A percentile compares a stretch with the other conserved stretches of the same genome.
phyloP scores from a whole-genome alignment of 2,888 invertebrate genomes.

The Epicampocera succincta region DNA sequence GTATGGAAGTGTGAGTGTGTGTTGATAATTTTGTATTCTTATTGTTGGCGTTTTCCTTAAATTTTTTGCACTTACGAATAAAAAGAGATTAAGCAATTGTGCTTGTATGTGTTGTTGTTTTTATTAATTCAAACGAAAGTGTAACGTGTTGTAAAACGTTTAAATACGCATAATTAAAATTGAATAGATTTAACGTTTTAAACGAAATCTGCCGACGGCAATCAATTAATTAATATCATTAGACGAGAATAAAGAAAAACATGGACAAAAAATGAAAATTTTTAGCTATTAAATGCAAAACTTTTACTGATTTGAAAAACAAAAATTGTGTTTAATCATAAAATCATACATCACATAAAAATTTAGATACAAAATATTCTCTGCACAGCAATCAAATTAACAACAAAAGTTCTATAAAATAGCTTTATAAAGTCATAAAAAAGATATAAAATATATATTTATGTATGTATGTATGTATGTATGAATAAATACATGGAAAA shows the following conservation, averaged over 20 bases:
- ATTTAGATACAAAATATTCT: too few species aligned
- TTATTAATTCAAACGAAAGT: constrained; percentile 57
- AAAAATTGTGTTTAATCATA: too few species aligned
- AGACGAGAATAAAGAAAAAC: constrained; percentile 33
- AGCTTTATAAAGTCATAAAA: neutral
- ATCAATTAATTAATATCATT: constrained; percentile 57
- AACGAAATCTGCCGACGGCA: constrained; percentile 58
- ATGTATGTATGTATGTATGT: too few species aligned
- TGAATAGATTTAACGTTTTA: constrained; percentile 27
- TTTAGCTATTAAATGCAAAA: neutral
- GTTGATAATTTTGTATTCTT: constrained; percentile 10
- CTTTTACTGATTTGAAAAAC: too few species aligned
- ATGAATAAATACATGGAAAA: constrained; percentile 1
- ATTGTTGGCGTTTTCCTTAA: constrained; percentile 30
- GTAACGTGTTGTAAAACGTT: constrained; percentile 63
- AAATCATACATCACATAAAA: too few species aligned
- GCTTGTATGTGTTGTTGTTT: constrained; percentile 49
- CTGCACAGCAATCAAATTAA: neutral
- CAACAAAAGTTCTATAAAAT: neutral
- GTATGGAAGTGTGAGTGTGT: neutral
- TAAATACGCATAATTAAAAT: constrained; percentile 63
- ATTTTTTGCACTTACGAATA: constrained; percentile 30
- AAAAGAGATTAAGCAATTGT: constrained; percentile 48
- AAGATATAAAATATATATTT: neutral
- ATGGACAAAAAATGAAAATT: constrained; percentile 11